These are phyloP conservation scores for Abscondita cerata DNA, from an alignment of 2,888 invertebrate genomes.

Conservation along the genomic window DNA sequence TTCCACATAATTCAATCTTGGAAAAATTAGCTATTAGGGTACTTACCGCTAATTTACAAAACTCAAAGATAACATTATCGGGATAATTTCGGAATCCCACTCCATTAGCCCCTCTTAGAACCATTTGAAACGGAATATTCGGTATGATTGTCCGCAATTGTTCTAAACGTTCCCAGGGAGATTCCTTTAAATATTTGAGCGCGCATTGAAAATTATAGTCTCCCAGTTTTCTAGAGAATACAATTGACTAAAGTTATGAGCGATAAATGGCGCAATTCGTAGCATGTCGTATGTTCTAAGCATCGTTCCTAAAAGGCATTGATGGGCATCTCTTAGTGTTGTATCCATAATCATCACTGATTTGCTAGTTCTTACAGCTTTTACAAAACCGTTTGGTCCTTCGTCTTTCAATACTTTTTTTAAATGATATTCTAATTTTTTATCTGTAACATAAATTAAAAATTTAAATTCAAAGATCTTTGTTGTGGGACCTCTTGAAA, in stretches of 20 bases:
- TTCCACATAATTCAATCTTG: no score
- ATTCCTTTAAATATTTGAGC: constrained; percentile 95
- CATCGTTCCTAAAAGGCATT: constrained; percentile 94
- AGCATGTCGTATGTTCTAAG: constrained; percentile 92
- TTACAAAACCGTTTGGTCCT: constrained; percentile 96
- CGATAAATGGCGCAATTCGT: constrained; percentile 92
- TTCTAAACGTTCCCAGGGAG: constrained; percentile 97
- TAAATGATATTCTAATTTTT: constrained; percentile 67
- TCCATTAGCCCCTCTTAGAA: constrained; percentile 96
- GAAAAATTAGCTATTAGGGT: no score
- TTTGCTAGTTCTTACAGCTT: constrained; percentile 86
- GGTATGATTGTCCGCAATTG: constrained; percentile 92
- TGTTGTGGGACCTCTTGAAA: constrained; percentile 76
- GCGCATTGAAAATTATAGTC: constrained; percentile 99
- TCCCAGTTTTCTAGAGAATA: constrained; percentile 97
- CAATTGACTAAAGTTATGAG: constrained; percentile 88
- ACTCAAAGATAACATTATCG: constrained; percentile 98
- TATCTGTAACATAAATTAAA: no score
- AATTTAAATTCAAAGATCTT: no score
- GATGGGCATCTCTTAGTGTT: constrained; percentile 97
- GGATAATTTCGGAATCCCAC: constrained; percentile 99
- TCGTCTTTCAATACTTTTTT: constrained; percentile 83
- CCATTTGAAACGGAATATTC: constrained; percentile 99
- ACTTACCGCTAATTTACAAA: constrained; percentile 91
- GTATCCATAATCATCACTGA: constrained; percentile 97